Percentiles rank a stretch among this genome's conserved stretches.
phyloP scores from a whole-genome alignment of 2,113 vertebrate genomes.

The Cephalopterus ornatus region DNA sequence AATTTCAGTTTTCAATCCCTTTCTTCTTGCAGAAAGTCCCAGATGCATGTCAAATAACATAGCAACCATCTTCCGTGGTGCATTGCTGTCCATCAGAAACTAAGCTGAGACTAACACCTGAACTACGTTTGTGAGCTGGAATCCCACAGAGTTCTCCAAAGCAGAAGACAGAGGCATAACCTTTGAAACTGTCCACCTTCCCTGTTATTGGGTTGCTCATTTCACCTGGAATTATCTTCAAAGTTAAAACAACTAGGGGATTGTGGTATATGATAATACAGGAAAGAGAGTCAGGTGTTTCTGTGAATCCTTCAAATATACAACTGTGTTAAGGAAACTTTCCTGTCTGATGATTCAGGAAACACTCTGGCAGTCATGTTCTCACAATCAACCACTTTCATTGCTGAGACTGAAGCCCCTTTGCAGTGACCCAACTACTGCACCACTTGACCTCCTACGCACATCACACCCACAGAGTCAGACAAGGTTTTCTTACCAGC shows the following conservation, averaged over 20 bases:
- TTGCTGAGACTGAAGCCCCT: background rate
- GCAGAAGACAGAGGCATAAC: background rate
- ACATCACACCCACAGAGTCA: background rate
- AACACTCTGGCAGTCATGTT: background rate
- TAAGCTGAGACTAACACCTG: background rate
- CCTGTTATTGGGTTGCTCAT: background rate
- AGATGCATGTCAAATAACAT: background rate
- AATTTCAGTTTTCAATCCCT: background rate
- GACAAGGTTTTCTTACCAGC: background rate
- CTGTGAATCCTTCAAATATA: background rate
- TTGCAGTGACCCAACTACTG: accelerated
- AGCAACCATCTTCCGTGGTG: background rate
- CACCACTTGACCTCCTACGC: background rate
- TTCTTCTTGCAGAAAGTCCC: background rate
- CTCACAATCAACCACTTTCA: background rate
- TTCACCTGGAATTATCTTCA: background rate
- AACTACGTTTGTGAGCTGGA: background rate
- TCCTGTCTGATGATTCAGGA: background rate
- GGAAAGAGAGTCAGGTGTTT: background rate
- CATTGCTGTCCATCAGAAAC: background rate
- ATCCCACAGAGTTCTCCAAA: background rate
- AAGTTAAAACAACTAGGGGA: background rate
- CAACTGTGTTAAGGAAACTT: background rate
- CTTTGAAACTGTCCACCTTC: background rate
- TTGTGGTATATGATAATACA: background rate